Evolutionary conservation across 2,888 invertebrate genomes (phyloP).

Genomic region (Amiota minor): DNA sequence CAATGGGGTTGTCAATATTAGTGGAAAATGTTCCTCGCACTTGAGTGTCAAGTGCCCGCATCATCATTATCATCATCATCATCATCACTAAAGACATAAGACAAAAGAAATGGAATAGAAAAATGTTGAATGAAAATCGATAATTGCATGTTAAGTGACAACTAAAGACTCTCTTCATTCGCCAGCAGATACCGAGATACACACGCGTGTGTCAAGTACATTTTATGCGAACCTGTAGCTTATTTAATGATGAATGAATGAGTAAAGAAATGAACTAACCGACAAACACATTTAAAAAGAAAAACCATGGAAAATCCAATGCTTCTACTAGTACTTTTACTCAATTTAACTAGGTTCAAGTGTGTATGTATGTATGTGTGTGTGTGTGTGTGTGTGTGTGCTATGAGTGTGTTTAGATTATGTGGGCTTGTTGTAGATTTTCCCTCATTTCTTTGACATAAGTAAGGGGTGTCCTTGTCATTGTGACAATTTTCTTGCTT

Average conservation of each 20-base stretch:
- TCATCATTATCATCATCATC: not conserved
- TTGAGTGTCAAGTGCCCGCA: constrained; percentile 11
- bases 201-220: not conserved
- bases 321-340: too few species aligned
- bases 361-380: not conserved
- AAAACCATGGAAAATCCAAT: too few species aligned
- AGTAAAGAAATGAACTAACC: not conserved
- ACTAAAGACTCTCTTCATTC: not conserved
- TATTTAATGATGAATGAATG: too few species aligned
- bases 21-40: not conserved
- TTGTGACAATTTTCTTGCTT: not conserved
- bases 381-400: not conserved
- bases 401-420: too few species aligned
- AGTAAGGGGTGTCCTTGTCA: not conserved
- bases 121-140: constrained; percentile 47
- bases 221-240: constrained; percentile 4
- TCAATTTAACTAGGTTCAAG: not conserved
- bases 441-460: not conserved
- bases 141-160: constrained; percentile 53
- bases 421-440: constrained; percentile 2
- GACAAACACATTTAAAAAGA: too few species aligned
- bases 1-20: not conserved
- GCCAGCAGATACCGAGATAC: not conserved
- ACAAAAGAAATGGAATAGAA: not conserved
- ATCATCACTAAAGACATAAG: not conserved